phyloP scores from a whole-genome alignment of 2,888 invertebrate genomes.

The Drosophila mayaguana region DNA sequence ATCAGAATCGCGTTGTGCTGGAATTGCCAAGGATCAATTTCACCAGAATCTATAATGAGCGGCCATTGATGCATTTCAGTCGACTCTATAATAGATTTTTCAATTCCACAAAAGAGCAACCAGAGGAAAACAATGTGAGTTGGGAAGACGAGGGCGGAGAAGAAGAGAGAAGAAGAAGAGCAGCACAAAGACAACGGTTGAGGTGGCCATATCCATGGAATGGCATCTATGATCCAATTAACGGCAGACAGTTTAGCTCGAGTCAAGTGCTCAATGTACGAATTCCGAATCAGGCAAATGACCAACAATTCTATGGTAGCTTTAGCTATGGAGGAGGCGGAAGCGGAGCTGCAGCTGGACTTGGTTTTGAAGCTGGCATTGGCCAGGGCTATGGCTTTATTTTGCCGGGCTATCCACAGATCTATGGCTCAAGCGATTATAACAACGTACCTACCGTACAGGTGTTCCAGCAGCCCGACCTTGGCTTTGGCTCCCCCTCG shows the following conservation, averaged over 20 bases:
- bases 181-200: not conserved
- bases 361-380: not conserved
- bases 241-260: not conserved
- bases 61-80: slow-evolving; percentile 20
- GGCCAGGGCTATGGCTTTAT: slow-evolving; percentile 4
- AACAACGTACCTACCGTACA: slow-evolving; percentile 16
- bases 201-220: not conserved
- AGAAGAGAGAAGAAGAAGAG: not conserved
- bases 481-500: not conserved
- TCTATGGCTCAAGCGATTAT: slow-evolving; percentile 13
- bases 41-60: slow-evolving; percentile 27
- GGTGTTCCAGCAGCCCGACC: slow-evolving; percentile 6
- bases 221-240: not conserved
- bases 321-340: not conserved
- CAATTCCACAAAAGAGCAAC: slow-evolving; percentile 8
- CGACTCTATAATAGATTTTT: slow-evolving; percentile 25
- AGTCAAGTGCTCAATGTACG: slow-evolving; percentile 13
- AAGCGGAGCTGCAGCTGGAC: not conserved
- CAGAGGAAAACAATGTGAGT: not conserved
- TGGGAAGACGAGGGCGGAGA: not conserved
- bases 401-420: slow-evolving; percentile 11
- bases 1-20: slow-evolving; percentile 5
- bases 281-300: slow-evolving; percentile 8
- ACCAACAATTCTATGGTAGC: not conserved
- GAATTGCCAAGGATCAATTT: slow-evolving; percentile 34